A percentile compares a stretch with the other conserved stretches of the same genome.
Conservation (phyloP, 2,113 vertebrate species). For the Conger conger region DNA sequence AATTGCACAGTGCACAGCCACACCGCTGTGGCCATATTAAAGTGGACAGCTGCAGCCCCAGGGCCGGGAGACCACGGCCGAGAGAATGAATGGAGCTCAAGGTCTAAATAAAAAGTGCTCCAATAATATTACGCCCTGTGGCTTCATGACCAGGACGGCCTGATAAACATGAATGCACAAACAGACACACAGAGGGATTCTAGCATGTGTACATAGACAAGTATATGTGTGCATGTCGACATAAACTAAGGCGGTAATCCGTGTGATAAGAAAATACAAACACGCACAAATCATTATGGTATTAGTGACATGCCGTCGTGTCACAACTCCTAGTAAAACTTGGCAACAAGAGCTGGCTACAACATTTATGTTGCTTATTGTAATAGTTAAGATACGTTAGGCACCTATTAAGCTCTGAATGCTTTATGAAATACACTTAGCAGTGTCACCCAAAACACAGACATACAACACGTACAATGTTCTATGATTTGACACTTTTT, state of each 20-base stretch:
- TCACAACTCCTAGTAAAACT: background rate
- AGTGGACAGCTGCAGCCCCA: background rate
- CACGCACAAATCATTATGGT: too few relatives aligned
- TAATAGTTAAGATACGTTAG: background rate
- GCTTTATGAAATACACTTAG: background rate
- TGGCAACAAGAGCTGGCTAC: background rate
- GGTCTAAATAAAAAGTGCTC: background rate
- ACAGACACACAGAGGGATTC: slow-evolving; percentile 2
- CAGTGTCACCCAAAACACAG: background rate
- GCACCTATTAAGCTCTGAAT: background rate
- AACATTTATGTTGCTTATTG: background rate
- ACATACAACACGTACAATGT: background rate
- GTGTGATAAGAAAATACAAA: background rate
- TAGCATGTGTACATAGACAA: slow-evolving; percentile 1
- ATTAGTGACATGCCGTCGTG: background rate
- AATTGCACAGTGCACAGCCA: background rate
- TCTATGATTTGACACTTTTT: background rate
- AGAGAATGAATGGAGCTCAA: background rate
- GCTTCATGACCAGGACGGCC: background rate
- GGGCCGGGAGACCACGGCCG: background rate
- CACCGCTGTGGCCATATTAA: background rate
- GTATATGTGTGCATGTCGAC: too few relatives aligned
- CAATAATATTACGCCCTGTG: background rate
- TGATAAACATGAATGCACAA: background rate
- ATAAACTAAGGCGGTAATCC: background rate